These are phyloP conservation scores for Camelus dromedarius DNA, from an alignment of 2,113 vertebrate genomes.

Conservation along the genomic window DNA sequence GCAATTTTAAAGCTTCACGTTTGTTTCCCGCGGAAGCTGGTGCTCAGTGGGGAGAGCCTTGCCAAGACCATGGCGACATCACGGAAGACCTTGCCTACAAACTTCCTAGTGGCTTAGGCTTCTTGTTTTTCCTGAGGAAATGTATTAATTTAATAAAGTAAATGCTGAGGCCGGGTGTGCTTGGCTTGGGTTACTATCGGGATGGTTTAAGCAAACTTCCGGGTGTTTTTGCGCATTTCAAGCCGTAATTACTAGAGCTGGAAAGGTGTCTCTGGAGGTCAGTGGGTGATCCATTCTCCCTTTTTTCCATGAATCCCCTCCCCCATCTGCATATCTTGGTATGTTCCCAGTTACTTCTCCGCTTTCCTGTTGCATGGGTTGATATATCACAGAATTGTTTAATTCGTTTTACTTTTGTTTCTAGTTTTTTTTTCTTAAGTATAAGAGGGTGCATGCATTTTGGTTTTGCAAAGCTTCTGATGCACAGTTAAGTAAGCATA, in stretches of 20 bases:
- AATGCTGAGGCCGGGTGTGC: neutral
- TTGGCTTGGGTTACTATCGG: neutral
- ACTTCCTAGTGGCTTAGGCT: neutral
- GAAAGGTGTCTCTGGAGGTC: neutral
- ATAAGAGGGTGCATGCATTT: constrained; percentile 7
- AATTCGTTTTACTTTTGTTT: constrained; percentile 44
- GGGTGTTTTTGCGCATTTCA: neutral
- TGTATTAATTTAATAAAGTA: neutral
- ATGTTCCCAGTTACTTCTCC: neutral
- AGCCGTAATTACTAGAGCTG: neutral
- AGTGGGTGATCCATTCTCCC: neutral
- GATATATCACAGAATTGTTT: neutral
- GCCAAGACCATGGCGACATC: neutral
- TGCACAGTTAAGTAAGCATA: neutral
- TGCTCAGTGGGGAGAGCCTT: neutral
- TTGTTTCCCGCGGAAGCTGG: neutral
- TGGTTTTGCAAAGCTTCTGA: neutral
- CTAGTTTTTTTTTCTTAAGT: neutral
- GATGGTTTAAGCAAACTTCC: neutral
- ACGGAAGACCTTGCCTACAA: neutral
- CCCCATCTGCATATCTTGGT: neutral
- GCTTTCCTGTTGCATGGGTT: neutral
- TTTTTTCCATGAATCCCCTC: neutral
- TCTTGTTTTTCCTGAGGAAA: neutral
- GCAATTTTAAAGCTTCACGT: neutral